These are phyloP conservation scores for Malurus splendens DNA, from an alignment of 2,797 vertebrate species.

Conservation along the genomic window DNA sequence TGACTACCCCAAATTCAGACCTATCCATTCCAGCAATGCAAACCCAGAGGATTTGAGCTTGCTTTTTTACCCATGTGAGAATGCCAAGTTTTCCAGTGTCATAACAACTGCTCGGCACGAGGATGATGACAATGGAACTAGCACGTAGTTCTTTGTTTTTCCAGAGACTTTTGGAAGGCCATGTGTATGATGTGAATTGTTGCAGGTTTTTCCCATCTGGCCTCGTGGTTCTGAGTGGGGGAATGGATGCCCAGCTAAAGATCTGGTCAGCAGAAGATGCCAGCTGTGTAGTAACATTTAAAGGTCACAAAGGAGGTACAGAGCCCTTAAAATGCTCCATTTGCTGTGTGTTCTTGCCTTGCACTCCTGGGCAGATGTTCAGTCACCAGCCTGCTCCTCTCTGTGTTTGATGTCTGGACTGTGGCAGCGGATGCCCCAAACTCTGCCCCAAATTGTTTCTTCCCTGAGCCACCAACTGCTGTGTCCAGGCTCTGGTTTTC, in stretches of 20 bases:
- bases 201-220: conserved; percentile 79
- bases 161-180: conserved; percentile 78
- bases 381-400: background rate
- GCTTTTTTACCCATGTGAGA: background rate
- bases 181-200: conserved; percentile 79
- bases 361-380: background rate
- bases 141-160: conserved; percentile 61
- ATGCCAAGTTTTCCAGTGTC: background rate
- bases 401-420: background rate
- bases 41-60: background rate
- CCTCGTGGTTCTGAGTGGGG: conserved; percentile 76
- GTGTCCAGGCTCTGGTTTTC: background rate
- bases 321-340: background rate
- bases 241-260: conserved; percentile 78
- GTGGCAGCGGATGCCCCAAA: background rate
- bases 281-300: conserved; percentile 74
- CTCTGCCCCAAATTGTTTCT: fast-evolving
- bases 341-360: background rate
- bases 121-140: conserved; percentile 40
- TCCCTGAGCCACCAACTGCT: background rate
- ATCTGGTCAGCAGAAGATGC: conserved; percentile 77
- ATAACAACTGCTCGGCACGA: background rate
- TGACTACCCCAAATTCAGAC: too few relatives aligned
- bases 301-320: conserved; percentile 77
- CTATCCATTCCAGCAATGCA: fast-evolving